Evolutionary conservation across 2,888 invertebrate species (phyloP).

Genomic region (Portevinia maculata): DNA sequence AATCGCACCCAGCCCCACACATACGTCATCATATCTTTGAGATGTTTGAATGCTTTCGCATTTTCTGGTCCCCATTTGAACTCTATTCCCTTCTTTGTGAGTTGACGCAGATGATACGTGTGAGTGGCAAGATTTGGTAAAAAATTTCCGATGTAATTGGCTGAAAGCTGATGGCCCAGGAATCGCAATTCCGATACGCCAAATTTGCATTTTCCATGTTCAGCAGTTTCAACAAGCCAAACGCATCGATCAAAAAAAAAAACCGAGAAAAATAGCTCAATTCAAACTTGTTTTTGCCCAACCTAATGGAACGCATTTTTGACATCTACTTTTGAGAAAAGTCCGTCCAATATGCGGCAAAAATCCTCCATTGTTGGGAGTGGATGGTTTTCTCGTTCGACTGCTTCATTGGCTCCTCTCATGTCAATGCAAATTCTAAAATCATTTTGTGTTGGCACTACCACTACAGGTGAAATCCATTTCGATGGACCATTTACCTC

Average conservation of each 20-base stretch:
- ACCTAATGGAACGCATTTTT: slow-evolving; percentile 21
- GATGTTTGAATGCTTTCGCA: no score
- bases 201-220: slow-evolving; percentile 31
- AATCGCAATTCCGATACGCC: slow-evolving; percentile 30
- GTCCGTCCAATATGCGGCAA: no score
- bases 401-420: no score
- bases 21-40: no score
- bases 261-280: no score
- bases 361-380: neutral
- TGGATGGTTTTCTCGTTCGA: neutral
- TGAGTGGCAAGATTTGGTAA: no score
- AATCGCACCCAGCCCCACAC: no score
- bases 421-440: neutral
- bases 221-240: neutral
- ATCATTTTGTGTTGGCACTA: neutral
- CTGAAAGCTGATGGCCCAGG: slow-evolving; percentile 29
- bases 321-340: neutral
- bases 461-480: neutral
- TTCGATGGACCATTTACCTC: neutral
- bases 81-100: no score
- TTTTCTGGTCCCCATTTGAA: no score
- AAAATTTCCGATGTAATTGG: no score
- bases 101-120: no score
- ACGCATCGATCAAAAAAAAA: neutral
- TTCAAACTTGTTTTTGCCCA: no score